A percentile compares a stretch with the other conserved stretches of the same genome.
phyloP scores from a whole-genome alignment of 2,888 invertebrate species.

The Odiellus spinosus region DNA sequence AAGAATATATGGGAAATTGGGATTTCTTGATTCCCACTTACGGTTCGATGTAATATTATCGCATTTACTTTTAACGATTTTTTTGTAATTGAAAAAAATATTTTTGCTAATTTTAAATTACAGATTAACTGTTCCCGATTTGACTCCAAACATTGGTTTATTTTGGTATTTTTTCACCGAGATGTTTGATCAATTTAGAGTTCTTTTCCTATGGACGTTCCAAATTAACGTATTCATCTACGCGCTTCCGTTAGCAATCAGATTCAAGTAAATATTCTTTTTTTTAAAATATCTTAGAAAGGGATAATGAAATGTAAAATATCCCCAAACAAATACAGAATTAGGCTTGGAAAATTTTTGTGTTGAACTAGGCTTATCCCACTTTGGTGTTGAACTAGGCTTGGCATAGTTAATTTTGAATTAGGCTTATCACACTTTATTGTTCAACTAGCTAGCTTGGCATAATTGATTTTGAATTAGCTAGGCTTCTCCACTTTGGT shows the following conservation, averaged over 20 bases:
- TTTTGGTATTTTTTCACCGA: conserved; percentile 99
- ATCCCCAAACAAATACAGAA: no score
- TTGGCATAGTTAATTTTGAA: no score
- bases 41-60: conserved; percentile 56
- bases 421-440: no score
- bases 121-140: conserved; percentile 76
- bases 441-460: no score
- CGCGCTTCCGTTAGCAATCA: conserved; percentile 54
- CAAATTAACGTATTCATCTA: conserved; percentile 91
- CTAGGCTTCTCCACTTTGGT: no score
- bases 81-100: background rate
- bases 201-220: conserved; percentile 87
- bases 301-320: no score
- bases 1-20: conserved; percentile 31
- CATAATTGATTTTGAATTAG: no score
- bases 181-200: conserved; percentile 97
- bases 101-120: conserved; percentile 31
- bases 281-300: no score
- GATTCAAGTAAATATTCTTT: conserved; percentile 35
- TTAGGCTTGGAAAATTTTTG: no score
- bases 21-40: conserved; percentile 46
- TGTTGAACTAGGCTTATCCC: no score
- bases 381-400: no score
- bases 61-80: background rate
- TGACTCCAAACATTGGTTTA: conserved; percentile 90